These are phyloP conservation scores for Pseudoatta argentina DNA, from an alignment of 1,140 invertebrate genomes.

Conservation along the genomic window DNA sequence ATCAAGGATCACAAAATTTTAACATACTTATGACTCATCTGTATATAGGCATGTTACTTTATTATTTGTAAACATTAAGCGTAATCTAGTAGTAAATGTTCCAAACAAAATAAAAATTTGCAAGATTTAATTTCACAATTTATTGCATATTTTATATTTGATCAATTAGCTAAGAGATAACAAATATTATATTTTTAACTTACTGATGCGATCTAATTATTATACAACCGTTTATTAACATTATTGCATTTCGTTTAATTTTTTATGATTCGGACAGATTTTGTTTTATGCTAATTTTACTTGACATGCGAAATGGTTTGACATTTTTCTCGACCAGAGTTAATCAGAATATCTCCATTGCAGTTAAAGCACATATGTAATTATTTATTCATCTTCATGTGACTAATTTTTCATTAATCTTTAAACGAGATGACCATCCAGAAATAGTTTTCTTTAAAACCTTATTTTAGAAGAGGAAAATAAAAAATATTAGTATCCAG, in stretches of 20 bases:
- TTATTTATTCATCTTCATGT: neutral
- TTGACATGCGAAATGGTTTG: neutral
- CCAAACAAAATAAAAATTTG: neutral
- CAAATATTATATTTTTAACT: neutral
- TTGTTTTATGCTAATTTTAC: slow-evolving; percentile 1
- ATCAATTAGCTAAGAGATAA: neutral
- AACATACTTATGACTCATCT: too few relatives aligned
- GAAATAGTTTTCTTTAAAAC: too few relatives aligned
- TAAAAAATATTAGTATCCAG: too few relatives aligned
- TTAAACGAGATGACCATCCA: too few relatives aligned
- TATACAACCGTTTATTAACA: neutral
- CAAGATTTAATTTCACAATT: neutral
- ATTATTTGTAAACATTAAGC: neutral
- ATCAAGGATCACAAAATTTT: too few relatives aligned
- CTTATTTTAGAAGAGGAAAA: too few relatives aligned
- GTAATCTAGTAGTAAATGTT: neutral
- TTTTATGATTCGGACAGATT: neutral
- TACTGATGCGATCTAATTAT: neutral
- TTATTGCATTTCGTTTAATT: neutral
- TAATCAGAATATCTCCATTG: neutral
- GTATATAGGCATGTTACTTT: too few relatives aligned
- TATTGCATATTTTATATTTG: neutral
- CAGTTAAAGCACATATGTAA: neutral
- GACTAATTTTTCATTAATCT: too few relatives aligned
- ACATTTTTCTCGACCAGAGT: neutral